phyloP scores from a whole-genome alignment of 2,113 vertebrate species.

The Symphodus melops region DNA sequence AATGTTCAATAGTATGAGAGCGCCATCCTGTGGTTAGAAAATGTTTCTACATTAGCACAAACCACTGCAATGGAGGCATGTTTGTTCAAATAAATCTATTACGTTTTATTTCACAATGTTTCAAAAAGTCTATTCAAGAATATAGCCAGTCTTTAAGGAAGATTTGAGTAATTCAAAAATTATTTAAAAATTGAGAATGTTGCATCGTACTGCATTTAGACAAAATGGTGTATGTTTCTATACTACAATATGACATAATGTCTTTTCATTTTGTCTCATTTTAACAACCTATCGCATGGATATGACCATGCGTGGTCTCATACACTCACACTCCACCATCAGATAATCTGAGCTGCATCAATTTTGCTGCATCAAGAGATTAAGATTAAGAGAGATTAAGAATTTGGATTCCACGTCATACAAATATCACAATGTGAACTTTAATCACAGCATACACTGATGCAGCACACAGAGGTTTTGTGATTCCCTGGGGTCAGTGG shows the following conservation, averaged over 20 bases:
- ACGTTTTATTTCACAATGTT: too few relatives aligned
- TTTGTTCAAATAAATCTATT: too few relatives aligned
- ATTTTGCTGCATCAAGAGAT: conserved; percentile 59
- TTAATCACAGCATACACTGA: conserved; percentile 49
- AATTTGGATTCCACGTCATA: conserved; percentile 35
- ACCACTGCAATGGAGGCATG: neutral
- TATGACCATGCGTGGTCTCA: neutral
- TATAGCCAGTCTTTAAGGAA: neutral
- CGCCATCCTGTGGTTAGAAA: conserved; percentile 28
- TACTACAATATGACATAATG: too few relatives aligned
- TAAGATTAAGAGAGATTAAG: conserved; percentile 71
- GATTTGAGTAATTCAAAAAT: neutral
- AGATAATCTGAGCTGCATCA: conserved; percentile 61
- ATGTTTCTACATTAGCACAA: neutral
- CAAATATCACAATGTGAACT: conserved; percentile 49
- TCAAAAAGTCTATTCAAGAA: neutral
- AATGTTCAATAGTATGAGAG: neutral
- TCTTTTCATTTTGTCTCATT: neutral
- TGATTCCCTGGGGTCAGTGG: neutral
- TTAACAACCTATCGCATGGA: neutral
- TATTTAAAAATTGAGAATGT: neutral
- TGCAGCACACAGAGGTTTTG: neutral
- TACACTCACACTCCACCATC: conserved; percentile 6
- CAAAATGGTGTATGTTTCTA: too few relatives aligned
- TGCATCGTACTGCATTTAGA: neutral